phyloP scores from a whole-genome alignment of 2,888 invertebrate species.

The Hirudinaria manillensis region DNA sequence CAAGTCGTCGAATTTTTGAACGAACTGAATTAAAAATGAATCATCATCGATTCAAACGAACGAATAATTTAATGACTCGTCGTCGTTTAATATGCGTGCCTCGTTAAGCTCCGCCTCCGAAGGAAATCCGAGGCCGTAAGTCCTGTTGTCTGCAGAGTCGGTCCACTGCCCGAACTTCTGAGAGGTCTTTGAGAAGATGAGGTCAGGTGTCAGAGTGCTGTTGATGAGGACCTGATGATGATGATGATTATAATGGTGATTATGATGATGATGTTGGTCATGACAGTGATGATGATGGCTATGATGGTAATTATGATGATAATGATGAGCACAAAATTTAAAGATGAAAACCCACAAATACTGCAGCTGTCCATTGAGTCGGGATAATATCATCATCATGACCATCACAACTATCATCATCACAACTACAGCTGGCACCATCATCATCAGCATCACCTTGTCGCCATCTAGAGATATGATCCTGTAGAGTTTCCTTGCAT shows the following conservation, averaged over 20 bases:
- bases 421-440: no score
- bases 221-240: slow-evolving; percentile 78
- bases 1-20: not conserved
- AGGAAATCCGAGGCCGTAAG: slow-evolving; percentile 49
- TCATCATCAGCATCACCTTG: slow-evolving; percentile 43
- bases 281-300: not conserved
- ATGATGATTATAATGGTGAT: not conserved
- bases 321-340: not conserved
- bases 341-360: not conserved
- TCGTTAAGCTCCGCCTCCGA: slow-evolving; percentile 80
- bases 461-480: slow-evolving; percentile 89
- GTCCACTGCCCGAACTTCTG: slow-evolving; percentile 42
- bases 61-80: no score
- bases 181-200: slow-evolving; percentile 67
- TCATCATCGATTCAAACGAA: no score
- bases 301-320: not conserved
- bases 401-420: no score
- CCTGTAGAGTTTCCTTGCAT: slow-evolving; percentile 83
- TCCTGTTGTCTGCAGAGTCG: slow-evolving; percentile 40
- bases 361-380: not conserved
- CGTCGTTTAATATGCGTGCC: slow-evolving; percentile 60
- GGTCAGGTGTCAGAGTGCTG: slow-evolving; percentile 91
- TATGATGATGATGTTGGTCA: not conserved
- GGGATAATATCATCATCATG: no score
- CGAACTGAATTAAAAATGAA: not conserved